Conservation (phyloP, 2,888 invertebrate species). For the Ophioninae sp. region DNA sequence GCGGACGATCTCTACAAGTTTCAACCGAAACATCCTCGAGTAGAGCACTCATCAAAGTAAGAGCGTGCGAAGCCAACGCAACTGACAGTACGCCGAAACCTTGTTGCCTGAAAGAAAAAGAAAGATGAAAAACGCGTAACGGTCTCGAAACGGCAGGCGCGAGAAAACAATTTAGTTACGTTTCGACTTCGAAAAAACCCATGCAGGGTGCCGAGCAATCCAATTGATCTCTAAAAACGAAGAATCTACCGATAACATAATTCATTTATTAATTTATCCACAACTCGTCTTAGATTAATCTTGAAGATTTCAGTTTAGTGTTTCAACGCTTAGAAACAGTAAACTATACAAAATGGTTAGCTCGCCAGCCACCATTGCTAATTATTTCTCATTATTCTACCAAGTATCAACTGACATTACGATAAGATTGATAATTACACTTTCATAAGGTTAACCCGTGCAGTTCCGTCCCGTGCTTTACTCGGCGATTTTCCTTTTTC, state of each 20-base stretch:
- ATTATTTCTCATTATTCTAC: background rate
- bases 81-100: constrained; percentile 95
- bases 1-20: constrained; percentile 77
- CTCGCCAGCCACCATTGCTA: background rate
- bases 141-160: background rate
- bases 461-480: constrained; percentile 83
- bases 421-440: constrained; percentile 81
- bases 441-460: constrained; percentile 87
- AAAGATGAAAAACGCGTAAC: constrained; percentile 12
- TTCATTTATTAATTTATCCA: background rate
- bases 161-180: background rate
- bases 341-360: background rate
- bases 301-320: background rate
- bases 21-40: constrained; percentile 91
- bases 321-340: background rate
- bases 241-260: background rate
- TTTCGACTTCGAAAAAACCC: background rate
- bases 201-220: background rate
- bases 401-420: background rate
- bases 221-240: constrained; percentile 3
- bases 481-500: constrained; percentile 85
- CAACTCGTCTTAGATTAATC: background rate
- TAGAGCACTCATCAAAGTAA: constrained; percentile 88
- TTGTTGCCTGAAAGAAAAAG: constrained; percentile 85
- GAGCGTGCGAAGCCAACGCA: constrained; percentile 91